Conservation (phyloP, 2,888 invertebrate genomes). For the Trachelus troglodyta region DNA sequence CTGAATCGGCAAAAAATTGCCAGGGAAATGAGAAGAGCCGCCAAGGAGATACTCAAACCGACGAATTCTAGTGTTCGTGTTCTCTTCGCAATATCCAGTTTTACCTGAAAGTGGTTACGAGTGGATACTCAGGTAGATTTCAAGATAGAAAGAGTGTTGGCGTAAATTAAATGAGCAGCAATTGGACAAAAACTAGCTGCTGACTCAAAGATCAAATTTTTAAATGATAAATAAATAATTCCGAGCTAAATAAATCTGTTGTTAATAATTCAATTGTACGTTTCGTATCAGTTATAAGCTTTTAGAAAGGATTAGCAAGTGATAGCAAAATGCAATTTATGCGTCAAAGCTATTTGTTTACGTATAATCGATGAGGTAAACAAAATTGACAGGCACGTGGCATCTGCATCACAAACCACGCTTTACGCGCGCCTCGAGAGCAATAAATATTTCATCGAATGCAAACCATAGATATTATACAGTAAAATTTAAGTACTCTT, state of each 20-base stretch:
- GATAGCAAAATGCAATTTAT: not conserved
- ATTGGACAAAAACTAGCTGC: not conserved
- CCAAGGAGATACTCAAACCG: conserved; percentile 83
- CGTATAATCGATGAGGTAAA: not conserved
- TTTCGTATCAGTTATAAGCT: not conserved
- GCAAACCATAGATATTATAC: not conserved
- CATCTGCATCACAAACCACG: not conserved
- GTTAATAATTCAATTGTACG: not conserved
- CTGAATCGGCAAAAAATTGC: conserved; percentile 85
- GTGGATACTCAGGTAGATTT: not conserved
- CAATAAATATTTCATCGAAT: not conserved
- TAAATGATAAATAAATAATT: not conserved
- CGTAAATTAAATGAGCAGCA: not conserved
- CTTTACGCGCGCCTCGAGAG: not conserved
- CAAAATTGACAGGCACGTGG: not conserved
- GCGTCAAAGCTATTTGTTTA: not conserved
- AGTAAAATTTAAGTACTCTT: not conserved
- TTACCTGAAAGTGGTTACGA: conserved; percentile 67
- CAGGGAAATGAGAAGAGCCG: conserved; percentile 80
- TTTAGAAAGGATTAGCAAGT: not conserved
- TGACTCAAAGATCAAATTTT: not conserved
- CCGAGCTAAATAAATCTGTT: not conserved
- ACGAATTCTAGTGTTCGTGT: conserved; percentile 84
- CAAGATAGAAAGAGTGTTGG: not conserved
- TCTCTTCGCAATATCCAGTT: conserved; percentile 76